Conservation (phyloP, 2,888 invertebrate species). For the Cyrtodaria siliqua region DNA sequence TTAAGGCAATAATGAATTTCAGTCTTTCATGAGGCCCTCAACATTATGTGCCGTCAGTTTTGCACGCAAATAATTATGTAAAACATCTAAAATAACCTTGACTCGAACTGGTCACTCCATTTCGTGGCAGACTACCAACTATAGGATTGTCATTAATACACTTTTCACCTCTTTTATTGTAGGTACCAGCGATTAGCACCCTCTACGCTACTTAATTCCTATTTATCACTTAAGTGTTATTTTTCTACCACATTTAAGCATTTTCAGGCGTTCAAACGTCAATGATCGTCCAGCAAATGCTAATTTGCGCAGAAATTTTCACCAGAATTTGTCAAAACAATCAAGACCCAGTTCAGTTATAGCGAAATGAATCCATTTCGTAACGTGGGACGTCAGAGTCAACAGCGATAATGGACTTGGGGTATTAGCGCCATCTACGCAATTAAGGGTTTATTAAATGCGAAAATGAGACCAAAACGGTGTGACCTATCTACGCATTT, state of each 20-base stretch:
- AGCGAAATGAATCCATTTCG: conserved; percentile 31
- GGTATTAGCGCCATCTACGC: background rate
- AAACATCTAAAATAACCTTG: too few species aligned
- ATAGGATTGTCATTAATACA: too few species aligned
- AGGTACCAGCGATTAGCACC: too few species aligned
- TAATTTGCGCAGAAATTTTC: conserved; percentile 60
- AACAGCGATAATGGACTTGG: conserved; percentile 25
- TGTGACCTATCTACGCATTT: too few species aligned
- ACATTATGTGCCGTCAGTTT: too few species aligned
- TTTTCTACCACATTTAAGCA: conserved; percentile 18
- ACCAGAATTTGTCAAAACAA: conserved; percentile 33
- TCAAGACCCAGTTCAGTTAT: conserved; percentile 9
- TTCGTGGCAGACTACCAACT: too few species aligned
- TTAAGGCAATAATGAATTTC: too few species aligned
- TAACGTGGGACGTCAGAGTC: conserved; percentile 16
- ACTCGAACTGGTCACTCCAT: too few species aligned
- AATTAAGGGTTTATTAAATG: conserved; percentile 5
- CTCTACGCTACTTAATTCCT: conserved; percentile 2
- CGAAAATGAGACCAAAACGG: background rate
- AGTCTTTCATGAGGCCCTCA: too few species aligned
- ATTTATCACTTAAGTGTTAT: conserved; percentile 23
- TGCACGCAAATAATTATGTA: too few species aligned
- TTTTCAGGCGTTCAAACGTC: conserved; percentile 32
- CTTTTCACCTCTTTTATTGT: too few species aligned
- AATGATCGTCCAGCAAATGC: conserved; percentile 34